These are phyloP conservation scores for Centrocercus urophasianus DNA, from an alignment of 2,113 vertebrate genomes.

Conservation along the genomic window DNA sequence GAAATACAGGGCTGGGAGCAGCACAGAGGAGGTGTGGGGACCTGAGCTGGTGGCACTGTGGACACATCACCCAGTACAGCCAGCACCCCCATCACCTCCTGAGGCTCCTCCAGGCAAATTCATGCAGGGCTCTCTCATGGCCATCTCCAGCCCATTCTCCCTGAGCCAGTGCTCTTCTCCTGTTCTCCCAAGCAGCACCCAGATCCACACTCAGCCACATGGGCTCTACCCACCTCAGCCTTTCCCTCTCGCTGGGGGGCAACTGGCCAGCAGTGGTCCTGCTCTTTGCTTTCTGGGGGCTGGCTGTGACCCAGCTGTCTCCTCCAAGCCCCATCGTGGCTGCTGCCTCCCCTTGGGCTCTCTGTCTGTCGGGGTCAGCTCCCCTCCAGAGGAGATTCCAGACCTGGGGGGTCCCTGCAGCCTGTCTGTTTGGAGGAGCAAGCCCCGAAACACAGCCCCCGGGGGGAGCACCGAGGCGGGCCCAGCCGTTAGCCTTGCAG, in stretches of 20 bases:
- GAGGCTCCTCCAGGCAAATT: not conserved
- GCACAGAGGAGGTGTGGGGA: not conserved
- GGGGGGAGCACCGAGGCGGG: not conserved
- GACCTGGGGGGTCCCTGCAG: not conserved
- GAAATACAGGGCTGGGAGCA: not conserved
- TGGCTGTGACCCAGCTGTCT: not conserved
- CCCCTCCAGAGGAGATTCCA: not conserved
- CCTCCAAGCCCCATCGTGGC: not conserved
- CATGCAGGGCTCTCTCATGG: not conserved
- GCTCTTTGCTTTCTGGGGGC: not conserved
- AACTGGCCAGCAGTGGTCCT: not conserved
- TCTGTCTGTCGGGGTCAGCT: not conserved
- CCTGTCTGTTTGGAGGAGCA: not conserved
- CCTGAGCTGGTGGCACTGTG: not conserved
- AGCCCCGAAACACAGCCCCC: conserved; percentile 2
- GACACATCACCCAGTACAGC: not conserved
- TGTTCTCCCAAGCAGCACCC: not conserved
- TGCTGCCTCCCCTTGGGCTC: not conserved
- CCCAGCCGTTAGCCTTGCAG: not conserved
- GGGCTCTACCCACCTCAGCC: not conserved
- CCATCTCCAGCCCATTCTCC: not conserved
- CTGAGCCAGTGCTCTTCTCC: not conserved
- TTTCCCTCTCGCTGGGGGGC: not conserved
- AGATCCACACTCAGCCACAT: not conserved
- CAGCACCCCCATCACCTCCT: not conserved